These are phyloP conservation scores for Drosophila villosipedis DNA, from an alignment of 2,888 invertebrate genomes.

Conservation along the genomic window DNA sequence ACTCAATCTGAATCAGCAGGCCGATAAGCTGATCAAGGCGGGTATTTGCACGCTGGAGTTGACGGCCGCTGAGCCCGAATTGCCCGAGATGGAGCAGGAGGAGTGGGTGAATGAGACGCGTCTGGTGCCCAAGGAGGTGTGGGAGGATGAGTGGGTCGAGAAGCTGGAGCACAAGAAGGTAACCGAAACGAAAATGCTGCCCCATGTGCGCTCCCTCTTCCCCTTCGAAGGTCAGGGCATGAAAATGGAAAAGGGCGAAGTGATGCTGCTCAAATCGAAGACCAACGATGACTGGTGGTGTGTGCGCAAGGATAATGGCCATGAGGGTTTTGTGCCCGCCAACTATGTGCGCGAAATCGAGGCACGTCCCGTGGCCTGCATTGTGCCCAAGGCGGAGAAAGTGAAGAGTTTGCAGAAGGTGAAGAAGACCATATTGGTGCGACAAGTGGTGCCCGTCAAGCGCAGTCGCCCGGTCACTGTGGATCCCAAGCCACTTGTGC, in stretches of 20 bases:
- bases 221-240: constrained; percentile 97
- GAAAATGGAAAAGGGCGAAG: constrained; percentile 95
- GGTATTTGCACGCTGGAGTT: constrained; percentile 88
- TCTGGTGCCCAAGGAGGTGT: constrained; percentile 95
- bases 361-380: constrained; percentile 92
- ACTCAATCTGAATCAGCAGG: constrained; percentile 91
- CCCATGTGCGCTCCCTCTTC: constrained; percentile 94
- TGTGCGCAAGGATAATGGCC: constrained; percentile 95
- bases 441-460: constrained; percentile 93
- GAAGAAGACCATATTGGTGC: constrained; percentile 94
- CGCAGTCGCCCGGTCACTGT: constrained; percentile 86
- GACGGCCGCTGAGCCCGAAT: constrained; percentile 87
- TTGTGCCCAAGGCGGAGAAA: constrained; percentile 93
- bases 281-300: constrained; percentile 99
- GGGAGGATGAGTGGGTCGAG: constrained; percentile 96
- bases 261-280: constrained; percentile 96
- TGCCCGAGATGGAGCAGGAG: constrained; percentile 88
- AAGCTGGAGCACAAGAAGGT: constrained; percentile 93
- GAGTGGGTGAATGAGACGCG: constrained; percentile 92
- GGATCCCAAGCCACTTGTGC: constrained; percentile 83
- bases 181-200: constrained; percentile 93
- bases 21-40: constrained; percentile 90
- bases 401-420: constrained; percentile 93
- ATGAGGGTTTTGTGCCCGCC: constrained; percentile 98
- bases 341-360: constrained; percentile 98